These are phyloP conservation scores for Trichonephila clavata DNA, from an alignment of 1,140 invertebrate species.

Conservation along the genomic window DNA sequence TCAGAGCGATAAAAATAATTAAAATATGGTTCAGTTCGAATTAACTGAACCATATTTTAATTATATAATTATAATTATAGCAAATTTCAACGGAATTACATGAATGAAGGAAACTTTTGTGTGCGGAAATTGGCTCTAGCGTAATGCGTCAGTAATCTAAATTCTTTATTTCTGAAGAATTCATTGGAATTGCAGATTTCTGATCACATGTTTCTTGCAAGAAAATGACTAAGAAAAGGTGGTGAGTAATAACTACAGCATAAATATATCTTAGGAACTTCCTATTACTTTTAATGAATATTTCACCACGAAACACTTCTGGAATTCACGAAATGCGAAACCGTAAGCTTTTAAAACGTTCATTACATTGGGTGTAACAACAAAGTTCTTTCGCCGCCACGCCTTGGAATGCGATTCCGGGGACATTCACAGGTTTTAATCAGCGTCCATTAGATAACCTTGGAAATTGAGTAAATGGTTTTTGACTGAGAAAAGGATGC, in stretches of 20 bases:
- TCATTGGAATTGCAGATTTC: background rate
- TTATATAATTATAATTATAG: no score
- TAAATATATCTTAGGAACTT: background rate
- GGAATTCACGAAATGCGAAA: background rate
- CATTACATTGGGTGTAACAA: conserved; percentile 14
- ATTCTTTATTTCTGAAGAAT: background rate
- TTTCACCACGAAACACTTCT: background rate
- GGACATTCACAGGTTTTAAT: background rate
- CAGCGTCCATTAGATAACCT: background rate
- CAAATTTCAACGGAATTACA: background rate
- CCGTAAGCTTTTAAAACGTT: background rate
- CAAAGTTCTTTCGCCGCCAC: background rate
- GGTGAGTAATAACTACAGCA: background rate
- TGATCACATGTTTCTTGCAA: background rate
- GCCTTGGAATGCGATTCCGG: background rate
- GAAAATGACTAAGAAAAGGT: background rate
- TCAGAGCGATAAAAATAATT: no score
- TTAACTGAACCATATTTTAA: background rate
- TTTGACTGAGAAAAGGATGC: background rate
- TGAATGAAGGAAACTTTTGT: background rate
- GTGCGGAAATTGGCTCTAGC: background rate
- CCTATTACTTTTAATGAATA: background rate
- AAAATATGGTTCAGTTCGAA: no score
- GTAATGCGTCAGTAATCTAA: background rate
- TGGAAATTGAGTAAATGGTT: background rate